Evolutionary conservation across 2,113 vertebrate genomes (phyloP).

Genomic region (Ptilonorhynchus violaceus): DNA sequence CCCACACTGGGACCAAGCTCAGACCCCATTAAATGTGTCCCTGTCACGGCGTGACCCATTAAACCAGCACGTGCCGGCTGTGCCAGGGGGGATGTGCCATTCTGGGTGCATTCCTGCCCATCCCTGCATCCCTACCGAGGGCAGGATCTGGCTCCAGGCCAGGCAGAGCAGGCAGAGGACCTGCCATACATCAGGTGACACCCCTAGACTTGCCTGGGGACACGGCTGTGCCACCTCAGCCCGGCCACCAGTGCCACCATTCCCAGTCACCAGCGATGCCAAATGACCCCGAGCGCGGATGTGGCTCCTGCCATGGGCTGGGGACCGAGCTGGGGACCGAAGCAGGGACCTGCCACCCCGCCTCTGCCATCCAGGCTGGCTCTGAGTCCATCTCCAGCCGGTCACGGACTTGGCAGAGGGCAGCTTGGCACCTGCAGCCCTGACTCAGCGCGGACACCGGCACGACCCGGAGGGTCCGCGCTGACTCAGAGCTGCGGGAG

Average conservation of each 20-base stretch:
- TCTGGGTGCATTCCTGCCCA: not conserved
- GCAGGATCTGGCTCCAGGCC: rapidly evolving
- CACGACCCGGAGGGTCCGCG: not conserved
- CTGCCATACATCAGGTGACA: not conserved
- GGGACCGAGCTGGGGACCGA: not conserved
- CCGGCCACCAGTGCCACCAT: rapidly evolving
- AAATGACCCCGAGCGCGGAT: rapidly evolving
- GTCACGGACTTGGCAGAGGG: not conserved
- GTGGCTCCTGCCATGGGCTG: not conserved
- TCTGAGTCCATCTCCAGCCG: not conserved
- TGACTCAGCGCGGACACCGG: not conserved
- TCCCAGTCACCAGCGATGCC: rapidly evolving
- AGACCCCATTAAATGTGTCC: conserved; percentile 8
- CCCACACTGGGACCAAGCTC: not conserved
- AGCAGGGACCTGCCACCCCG: not conserved
- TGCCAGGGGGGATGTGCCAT: rapidly evolving
- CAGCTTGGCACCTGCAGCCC: not conserved
- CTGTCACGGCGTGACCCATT: not conserved
- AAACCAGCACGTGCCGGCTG: rapidly evolving
- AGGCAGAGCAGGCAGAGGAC: not conserved
- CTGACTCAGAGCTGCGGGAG: not conserved
- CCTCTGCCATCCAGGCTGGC: not conserved
- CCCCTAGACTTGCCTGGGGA: not conserved
- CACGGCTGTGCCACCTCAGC: not conserved
- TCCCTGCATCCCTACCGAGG: not conserved